A percentile compares a stretch with the other conserved stretches of the same genome.
phyloP scores from a whole-genome alignment of 2,888 invertebrate genomes.

The Hypolimnas misippus region DNA sequence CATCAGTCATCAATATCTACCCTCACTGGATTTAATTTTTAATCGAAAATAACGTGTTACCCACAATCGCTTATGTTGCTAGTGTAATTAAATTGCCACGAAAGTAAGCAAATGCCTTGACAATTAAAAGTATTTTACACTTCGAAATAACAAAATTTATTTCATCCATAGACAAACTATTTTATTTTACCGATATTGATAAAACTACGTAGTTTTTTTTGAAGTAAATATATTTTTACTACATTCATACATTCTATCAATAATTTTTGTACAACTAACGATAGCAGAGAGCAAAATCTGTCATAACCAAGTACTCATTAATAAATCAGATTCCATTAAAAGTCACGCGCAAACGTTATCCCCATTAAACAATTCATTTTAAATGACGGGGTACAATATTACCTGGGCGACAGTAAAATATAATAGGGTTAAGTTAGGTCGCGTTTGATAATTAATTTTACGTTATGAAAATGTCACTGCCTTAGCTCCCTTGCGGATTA shows the following conservation, averaged over 20 bases:
- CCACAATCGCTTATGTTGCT: too few relatives aligned
- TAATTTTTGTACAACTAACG: too few relatives aligned
- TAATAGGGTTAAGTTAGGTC: conserved; percentile 49
- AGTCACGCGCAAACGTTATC: background rate
- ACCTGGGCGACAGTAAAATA: conserved; percentile 34
- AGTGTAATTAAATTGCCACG: too few relatives aligned
- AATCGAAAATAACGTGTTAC: too few relatives aligned
- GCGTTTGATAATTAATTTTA: conserved; percentile 48
- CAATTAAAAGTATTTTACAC: too few relatives aligned
- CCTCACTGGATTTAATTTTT: too few relatives aligned
- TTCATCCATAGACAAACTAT: too few relatives aligned
- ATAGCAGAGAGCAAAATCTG: background rate
- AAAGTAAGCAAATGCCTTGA: too few relatives aligned
- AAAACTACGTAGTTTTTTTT: too few relatives aligned
- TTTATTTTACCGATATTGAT: too few relatives aligned
- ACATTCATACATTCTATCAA: background rate
- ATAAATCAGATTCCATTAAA: background rate
- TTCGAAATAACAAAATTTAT: too few relatives aligned
- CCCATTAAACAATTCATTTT: conserved; percentile 20
- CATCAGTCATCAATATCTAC: too few relatives aligned
- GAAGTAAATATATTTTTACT: conserved; percentile 11
- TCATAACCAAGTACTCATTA: background rate
- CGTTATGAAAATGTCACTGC: conserved; percentile 42
- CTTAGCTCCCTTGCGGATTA: conserved; percentile 31
- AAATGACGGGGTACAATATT: conserved; percentile 27